A percentile compares a stretch with the other conserved stretches of the same genome.
phyloP scores from a whole-genome alignment of 1,140 invertebrate genomes.

The Gryon sp. region DNA sequence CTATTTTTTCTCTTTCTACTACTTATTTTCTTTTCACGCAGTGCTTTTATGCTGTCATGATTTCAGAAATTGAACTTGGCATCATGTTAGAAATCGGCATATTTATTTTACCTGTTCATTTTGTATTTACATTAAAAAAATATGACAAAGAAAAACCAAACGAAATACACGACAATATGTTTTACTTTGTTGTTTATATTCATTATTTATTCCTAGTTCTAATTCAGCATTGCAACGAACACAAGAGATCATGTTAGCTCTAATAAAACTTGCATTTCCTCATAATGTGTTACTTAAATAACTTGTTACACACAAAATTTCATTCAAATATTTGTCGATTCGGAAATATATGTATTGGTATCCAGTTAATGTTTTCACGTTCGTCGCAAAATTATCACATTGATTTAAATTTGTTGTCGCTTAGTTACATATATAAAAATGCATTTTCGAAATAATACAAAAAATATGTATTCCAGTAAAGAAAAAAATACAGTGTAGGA shows the following conservation, averaged over 20 bases:
- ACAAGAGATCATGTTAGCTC: slow-evolving; percentile 40
- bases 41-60: too few species aligned
- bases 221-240: slow-evolving; percentile 44
- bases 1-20: too few species aligned
- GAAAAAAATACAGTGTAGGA: slow-evolving; percentile 1
- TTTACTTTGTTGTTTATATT: too few species aligned
- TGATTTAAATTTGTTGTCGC: slow-evolving; percentile 10
- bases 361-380: slow-evolving; percentile 24
- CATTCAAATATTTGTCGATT: slow-evolving; percentile 38
- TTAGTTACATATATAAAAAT: background rate
- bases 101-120: background rate
- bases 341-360: slow-evolving; percentile 45
- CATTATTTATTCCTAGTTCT: slow-evolving; percentile 11
- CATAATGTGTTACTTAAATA: slow-evolving; percentile 11
- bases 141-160: slow-evolving; percentile 1
- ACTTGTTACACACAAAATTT: slow-evolving; percentile 38
- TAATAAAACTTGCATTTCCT: slow-evolving; percentile 19
- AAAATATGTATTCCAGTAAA: background rate
- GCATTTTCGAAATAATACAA: background rate
- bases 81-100: slow-evolving; percentile 54
- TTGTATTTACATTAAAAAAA: too few species aligned
- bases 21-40: too few species aligned
- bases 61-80: slow-evolving; percentile 42
- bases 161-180: too few species aligned
- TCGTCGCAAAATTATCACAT: slow-evolving; percentile 47